These are phyloP conservation scores for Typhlichthys eigenmanni DNA, from an alignment of 2,797 vertebrate species.

Conservation along the genomic window DNA sequence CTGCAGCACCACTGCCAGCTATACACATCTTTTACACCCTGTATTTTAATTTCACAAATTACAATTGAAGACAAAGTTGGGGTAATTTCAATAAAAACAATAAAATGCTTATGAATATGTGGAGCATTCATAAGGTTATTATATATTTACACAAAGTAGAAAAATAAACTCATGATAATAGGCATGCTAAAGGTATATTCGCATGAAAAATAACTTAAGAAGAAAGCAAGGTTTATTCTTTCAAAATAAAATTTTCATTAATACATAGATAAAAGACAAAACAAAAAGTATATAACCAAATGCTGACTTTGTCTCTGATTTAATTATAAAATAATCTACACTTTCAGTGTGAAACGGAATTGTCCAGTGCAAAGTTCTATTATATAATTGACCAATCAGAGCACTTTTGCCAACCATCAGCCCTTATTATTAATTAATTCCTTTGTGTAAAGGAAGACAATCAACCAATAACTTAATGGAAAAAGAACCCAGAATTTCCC, in stretches of 20 bases:
- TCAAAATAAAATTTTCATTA: slow-evolving; percentile 24
- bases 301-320: too few species aligned
- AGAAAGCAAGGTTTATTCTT: slow-evolving; percentile 33
- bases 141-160: slow-evolving; percentile 13
- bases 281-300: too few species aligned
- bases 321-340: too few species aligned
- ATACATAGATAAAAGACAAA: slow-evolving; percentile 2
- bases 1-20: slow-evolving; percentile 46
- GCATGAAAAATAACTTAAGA: slow-evolving; percentile 24
- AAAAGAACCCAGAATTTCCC: neutral
- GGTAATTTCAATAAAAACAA: too few species aligned
- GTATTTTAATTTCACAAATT: too few species aligned
- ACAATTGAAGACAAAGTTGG: too few species aligned
- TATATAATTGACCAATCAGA: neutral
- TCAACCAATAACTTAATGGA: slow-evolving; percentile 1
- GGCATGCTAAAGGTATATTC: neutral
- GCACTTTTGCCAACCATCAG: slow-evolving; percentile 21
- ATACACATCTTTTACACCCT: slow-evolving; percentile 9
- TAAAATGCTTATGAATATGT: too few species aligned
- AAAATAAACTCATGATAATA: slow-evolving; percentile 39
- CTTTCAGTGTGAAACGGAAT: too few species aligned
- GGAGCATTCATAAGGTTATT: too few species aligned
- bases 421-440: slow-evolving; percentile 24
- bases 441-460: slow-evolving; percentile 17
- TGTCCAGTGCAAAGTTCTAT: too few species aligned